Evolutionary conservation across 2,113 vertebrate species (phyloP).

Genomic region (Notiomystis cincta): DNA sequence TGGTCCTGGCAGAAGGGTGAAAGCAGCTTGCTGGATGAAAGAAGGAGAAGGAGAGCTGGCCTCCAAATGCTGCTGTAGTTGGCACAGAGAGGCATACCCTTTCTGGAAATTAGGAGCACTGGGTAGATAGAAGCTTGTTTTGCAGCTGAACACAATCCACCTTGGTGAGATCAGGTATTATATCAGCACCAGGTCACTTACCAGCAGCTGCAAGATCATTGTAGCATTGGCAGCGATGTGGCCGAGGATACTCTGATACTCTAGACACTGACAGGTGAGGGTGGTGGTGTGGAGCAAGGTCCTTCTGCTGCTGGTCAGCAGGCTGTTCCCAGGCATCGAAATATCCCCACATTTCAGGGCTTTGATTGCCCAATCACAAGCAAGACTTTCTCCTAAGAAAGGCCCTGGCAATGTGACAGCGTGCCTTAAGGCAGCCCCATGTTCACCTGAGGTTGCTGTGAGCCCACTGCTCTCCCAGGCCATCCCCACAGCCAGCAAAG

Average conservation of each 20-base stretch:
- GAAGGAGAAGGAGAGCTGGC: background rate
- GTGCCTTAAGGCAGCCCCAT: rapidly evolving
- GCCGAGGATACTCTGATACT: background rate
- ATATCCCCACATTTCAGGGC: background rate
- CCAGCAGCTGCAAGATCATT: background rate
- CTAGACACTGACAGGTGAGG: background rate
- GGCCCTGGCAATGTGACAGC: rapidly evolving
- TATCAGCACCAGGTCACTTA: background rate
- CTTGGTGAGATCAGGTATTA: background rate
- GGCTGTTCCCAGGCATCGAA: background rate
- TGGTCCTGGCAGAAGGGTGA: conserved; percentile 16
- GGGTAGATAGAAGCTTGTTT: background rate
- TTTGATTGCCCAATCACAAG: background rate
- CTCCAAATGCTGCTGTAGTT: background rate
- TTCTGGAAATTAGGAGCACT: background rate
- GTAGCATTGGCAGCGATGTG: background rate
- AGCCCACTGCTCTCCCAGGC: background rate
- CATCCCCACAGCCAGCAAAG: background rate
- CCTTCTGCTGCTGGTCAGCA: background rate
- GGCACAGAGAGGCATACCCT: background rate
- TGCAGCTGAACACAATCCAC: background rate
- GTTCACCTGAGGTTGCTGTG: background rate
- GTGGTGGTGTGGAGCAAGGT: background rate
- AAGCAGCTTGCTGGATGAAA: background rate
- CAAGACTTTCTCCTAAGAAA: background rate